Evolutionary conservation across 2,113 vertebrate species (phyloP).

Genomic region (Ramphastos sulfuratus): DNA sequence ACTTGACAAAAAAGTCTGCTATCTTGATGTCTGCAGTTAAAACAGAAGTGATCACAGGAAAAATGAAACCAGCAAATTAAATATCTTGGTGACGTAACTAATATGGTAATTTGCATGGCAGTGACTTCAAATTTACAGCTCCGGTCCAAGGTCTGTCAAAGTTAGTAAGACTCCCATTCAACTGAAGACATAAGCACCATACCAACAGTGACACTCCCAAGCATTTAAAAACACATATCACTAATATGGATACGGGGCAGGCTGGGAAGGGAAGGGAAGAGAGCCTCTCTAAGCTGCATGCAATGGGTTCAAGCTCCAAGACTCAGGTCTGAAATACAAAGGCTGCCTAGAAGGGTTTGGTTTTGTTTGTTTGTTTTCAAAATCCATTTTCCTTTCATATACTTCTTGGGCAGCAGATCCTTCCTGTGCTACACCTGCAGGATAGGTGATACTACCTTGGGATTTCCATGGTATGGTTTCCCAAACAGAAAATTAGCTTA

Average conservation of each 20-base stretch:
- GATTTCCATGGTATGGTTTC: not conserved
- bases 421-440: not conserved
- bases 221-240: not conserved
- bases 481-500: not conserved
- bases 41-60: not conserved
- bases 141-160: not conserved
- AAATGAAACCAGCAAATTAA: not conserved
- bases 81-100: not conserved
- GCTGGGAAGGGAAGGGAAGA: not conserved
- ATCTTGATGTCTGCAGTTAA: not conserved
- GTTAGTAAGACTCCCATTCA: not conserved
- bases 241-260: fast-evolving
- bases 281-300: not conserved
- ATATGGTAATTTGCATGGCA: not conserved
- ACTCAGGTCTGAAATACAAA: not conserved
- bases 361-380: not conserved
- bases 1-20: not conserved
- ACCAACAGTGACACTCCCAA: not conserved
- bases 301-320: not conserved
- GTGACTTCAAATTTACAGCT: not conserved
- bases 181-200: not conserved
- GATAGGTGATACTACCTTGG: not conserved
- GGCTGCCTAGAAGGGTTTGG: not conserved
- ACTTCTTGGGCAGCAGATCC: not conserved
- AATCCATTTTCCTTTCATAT: not conserved